Base-by-base conservation (phyloP, 2,888 invertebrate species). In the Drosophila mulleri region DNA sequence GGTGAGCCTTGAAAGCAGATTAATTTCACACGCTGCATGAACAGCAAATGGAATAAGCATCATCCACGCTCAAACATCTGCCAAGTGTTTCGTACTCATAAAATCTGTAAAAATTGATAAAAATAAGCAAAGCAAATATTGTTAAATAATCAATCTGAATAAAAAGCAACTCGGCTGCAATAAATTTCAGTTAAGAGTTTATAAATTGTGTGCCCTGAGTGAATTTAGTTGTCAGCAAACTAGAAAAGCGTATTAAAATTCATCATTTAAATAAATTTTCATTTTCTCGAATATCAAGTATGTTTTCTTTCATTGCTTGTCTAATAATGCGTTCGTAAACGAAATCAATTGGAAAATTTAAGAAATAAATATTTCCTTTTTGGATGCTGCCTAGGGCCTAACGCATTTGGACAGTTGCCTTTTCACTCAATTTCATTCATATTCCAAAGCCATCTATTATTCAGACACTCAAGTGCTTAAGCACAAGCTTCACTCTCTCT, bases 361-460 rank as follows among this genome's bases (percentile, higher is more conserved):
- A 47, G 26, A 47, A 47, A 45, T 35, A 52, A 20, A 37, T 23
- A 16, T 16, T 6, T 2, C 14, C 7, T 11, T 23, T 5, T 12
- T 35, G 3, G 35, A 35, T 16, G 20, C 14, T 44, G 20, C 11
- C 44, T 16, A 12, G 16, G 20, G 42, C 23, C 23, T 23, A n/a
- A 58, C 18, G 12, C 35, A 35, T 11, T 35, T 4, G 16, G 58
- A 58, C 45, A 47, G 16, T 58, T 48, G 47, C 18, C 5, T 18
- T n/a, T 23, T 23, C 57, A 45, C 32, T 57, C 44, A 20, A 44
- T 44, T 44, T 16, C 44, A 45, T 58, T 45, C 35, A 45, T 37
- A 14, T 12, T 12, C 8, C 18, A 47, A 58, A 14, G n/a, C 14
- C 45, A 45, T 37, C n/a, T 26, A 58, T 23, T 23, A 58, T 44